Evolutionary conservation across 2,113 vertebrate genomes (phyloP).

Genomic region (Todiramphus saurophagus): DNA sequence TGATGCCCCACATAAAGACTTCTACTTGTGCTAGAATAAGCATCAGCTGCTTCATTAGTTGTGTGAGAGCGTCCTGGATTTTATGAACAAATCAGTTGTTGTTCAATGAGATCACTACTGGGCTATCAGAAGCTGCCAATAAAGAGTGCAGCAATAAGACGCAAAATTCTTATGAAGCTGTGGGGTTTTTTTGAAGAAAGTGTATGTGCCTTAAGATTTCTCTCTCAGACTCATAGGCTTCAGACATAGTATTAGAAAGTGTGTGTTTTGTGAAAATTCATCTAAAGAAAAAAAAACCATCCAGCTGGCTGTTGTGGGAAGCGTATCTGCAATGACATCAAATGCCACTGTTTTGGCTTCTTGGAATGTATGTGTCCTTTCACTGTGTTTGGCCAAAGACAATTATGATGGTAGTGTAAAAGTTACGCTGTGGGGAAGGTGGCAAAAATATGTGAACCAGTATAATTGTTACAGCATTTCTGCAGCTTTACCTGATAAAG

Average conservation of each 20-base stretch:
- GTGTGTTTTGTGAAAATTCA: not conserved
- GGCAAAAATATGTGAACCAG: not conserved
- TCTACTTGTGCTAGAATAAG: not conserved
- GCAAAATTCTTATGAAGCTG: conserved; percentile 37
- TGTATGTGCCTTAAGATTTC: not conserved
- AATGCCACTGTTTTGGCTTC: not conserved
- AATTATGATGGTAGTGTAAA: not conserved
- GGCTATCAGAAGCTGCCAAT: conserved; percentile 49
- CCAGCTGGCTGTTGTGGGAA: not conserved
- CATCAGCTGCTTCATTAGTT: conserved; percentile 56
- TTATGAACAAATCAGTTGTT: conserved; percentile 48
- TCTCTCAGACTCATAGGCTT: not conserved
- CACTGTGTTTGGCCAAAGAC: not conserved
- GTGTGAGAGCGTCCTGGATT: conserved; percentile 36
- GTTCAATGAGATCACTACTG: conserved; percentile 47
- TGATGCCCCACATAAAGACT: not conserved
- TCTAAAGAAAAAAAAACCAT: not conserved
- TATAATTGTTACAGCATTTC: not conserved
- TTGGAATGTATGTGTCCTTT: not conserved
- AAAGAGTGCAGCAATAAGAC: conserved; percentile 30
- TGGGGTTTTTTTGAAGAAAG: conserved; percentile 2
- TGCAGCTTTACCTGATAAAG: conserved; percentile 20
- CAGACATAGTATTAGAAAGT: not conserved
- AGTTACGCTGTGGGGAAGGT: not conserved
- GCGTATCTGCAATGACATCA: not conserved